These are phyloP conservation scores for Andrena flavipes DNA, from an alignment of 2,888 invertebrate genomes.

Conservation along the genomic window DNA sequence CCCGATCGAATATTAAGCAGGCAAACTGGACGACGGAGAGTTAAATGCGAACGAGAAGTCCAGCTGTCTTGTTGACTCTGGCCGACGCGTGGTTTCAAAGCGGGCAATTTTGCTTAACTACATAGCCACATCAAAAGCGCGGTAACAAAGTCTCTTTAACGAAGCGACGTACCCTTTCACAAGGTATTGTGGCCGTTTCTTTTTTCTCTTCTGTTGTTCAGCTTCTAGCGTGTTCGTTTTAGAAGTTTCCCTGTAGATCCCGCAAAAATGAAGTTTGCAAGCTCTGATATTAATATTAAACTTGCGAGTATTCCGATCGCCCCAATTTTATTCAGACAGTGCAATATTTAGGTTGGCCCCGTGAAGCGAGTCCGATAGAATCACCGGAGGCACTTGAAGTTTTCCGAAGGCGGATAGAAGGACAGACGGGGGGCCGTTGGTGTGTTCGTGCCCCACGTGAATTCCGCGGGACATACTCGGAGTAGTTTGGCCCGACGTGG, in stretches of 20 bases:
- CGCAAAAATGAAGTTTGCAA: no score
- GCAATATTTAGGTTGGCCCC: constrained; percentile 29
- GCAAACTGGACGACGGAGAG: constrained; percentile 39
- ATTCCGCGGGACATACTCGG: constrained; percentile 58
- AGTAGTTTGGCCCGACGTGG: constrained; percentile 53
- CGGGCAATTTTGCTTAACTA: constrained; percentile 23
- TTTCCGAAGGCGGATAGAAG: constrained; percentile 52
- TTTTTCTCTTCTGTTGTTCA: not conserved
- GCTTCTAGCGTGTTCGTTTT: not conserved
- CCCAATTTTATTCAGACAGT: not conserved
- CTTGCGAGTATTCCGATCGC: not conserved
- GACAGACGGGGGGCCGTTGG: not conserved
- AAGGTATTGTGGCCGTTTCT: not conserved
- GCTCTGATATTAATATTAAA: no score
- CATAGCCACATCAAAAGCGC: constrained; percentile 1
- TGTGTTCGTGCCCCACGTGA: constrained; percentile 39
- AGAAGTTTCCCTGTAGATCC: not conserved
- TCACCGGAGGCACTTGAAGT: constrained; percentile 45
- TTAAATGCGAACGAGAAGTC: constrained; percentile 56
- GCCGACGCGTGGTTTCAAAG: constrained; percentile 26
- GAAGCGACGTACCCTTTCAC: not conserved
- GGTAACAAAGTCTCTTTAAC: constrained; percentile 27
- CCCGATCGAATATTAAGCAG: constrained; percentile 54
- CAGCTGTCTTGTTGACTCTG: constrained; percentile 31
- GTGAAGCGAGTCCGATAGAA: constrained; percentile 31